phyloP scores from a whole-genome alignment of 2,113 vertebrate species.

The Thalassarche chlororhynchos region DNA sequence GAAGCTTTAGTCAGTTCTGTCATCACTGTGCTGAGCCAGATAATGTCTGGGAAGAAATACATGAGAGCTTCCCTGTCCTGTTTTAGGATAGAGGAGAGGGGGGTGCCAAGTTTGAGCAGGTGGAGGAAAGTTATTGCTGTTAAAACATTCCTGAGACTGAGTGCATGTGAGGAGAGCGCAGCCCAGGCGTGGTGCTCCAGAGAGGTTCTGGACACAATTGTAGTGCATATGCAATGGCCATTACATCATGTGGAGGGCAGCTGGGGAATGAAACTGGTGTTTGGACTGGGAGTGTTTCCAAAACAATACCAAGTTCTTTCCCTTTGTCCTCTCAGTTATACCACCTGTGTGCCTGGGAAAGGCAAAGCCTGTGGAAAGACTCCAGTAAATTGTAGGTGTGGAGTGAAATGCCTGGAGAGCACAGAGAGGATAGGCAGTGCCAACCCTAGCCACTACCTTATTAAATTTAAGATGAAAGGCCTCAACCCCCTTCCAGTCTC shows the following conservation, averaged over 20 bases:
- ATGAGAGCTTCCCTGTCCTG: neutral
- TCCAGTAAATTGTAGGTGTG: conserved; percentile 63
- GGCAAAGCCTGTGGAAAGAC: conserved; percentile 4
- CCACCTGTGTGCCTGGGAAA: conserved; percentile 55
- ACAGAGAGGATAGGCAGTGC: conserved; percentile 30
- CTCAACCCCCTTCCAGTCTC: neutral
- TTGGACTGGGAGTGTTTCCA: conserved; percentile 28
- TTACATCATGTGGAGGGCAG: conserved; percentile 26
- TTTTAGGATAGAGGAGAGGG: neutral
- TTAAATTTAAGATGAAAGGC: conserved; percentile 61
- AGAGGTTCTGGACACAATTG: neutral
- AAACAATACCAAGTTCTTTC: neutral
- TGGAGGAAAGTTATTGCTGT: neutral
- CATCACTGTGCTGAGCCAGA: neutral
- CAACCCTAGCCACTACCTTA: conserved; percentile 44
- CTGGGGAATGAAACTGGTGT: neutral
- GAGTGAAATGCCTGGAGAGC: conserved; percentile 62
- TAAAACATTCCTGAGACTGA: neutral
- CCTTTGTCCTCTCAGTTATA: conserved; percentile 5
- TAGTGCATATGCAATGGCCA: neutral
- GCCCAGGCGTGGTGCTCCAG: neutral
- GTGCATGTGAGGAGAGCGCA: neutral
- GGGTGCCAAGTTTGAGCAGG: conserved; percentile 2
- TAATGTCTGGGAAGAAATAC: neutral
- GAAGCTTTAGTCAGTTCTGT: conserved; percentile 37